These are phyloP conservation scores for Noctua pronuba DNA, from an alignment of 2,888 invertebrate genomes.

Conservation along the genomic window DNA sequence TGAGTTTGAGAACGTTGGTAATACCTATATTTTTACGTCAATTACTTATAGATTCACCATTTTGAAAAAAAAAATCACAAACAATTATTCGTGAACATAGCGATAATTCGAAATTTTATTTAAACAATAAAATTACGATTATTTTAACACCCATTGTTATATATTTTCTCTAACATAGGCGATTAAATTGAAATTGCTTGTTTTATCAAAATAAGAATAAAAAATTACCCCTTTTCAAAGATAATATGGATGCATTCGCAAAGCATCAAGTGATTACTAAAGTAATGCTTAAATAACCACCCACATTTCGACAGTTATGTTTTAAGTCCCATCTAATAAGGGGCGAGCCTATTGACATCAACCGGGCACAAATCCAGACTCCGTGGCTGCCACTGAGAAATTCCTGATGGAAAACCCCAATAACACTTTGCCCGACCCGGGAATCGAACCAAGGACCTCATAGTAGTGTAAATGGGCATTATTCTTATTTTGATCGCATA, in stretches of 20 bases:
- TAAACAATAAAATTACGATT: neutral
- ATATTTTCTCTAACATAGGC: conserved; percentile 3
- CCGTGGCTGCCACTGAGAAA: neutral
- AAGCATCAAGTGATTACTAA: neutral
- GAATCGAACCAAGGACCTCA: neutral
- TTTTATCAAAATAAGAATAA: conserved; percentile 18
- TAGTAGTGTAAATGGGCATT: neutral
- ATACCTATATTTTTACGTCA: conserved; percentile 1
- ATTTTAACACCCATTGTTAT: neutral
- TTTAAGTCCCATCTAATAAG: neutral
- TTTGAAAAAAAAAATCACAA: conserved; percentile 3
- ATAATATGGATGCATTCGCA: neutral
- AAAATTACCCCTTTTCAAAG: neutral
- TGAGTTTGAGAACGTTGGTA: neutral
- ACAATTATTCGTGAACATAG: conserved; percentile 16
- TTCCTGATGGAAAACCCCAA: neutral
- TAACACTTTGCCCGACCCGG: no score
- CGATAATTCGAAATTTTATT: neutral
- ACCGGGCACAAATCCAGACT: neutral
- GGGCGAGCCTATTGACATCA: neutral
- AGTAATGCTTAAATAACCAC: neutral
- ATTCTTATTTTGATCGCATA: conserved; percentile 7
- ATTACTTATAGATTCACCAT: neutral
- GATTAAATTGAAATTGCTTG: neutral
- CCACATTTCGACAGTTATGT: no score